A percentile compares a stretch with the other conserved stretches of the same genome.
These are phyloP conservation scores for Nomada goodeniana DNA, from an alignment of 2,888 invertebrate species.

Conservation along the genomic window DNA sequence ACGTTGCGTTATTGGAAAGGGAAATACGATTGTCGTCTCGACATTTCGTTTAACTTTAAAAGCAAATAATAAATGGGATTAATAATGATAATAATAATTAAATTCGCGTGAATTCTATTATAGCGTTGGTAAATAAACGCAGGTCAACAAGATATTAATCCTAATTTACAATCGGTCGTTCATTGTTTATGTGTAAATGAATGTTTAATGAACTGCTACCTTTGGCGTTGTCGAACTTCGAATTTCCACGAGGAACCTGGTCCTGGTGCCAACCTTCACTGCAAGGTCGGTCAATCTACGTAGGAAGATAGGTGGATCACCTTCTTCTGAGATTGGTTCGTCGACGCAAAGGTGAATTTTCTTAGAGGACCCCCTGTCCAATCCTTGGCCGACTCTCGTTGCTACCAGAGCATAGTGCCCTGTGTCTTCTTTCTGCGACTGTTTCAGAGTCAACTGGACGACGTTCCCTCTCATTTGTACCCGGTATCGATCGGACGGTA, in stretches of 20 bases:
- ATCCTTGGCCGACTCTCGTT: conserved; percentile 86
- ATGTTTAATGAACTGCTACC: conserved; percentile 84
- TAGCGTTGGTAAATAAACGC: no score
- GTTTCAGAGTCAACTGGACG: conserved; percentile 86
- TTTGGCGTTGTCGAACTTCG: conserved; percentile 91
- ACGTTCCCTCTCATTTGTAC: conserved; percentile 87
- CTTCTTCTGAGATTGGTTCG: conserved; percentile 84
- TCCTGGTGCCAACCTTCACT: conserved; percentile 95
- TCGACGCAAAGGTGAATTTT: conserved; percentile 79
- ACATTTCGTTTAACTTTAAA: no score
- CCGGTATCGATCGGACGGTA: conserved; percentile 89
- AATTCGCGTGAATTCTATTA: no score
- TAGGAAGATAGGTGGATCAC: conserved; percentile 93
- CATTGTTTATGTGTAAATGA: background rate
- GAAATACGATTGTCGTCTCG: no score
- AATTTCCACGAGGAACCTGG: conserved; percentile 93
- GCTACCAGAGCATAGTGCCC: conserved; percentile 89
- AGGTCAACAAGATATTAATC: no score
- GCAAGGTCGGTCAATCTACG: conserved; percentile 93
- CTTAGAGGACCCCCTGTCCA: conserved; percentile 86
- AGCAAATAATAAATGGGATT: no score
- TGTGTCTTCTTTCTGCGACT: conserved; percentile 83
- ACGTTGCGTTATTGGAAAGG: no score
- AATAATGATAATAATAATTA: no score
- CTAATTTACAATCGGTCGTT: no score